Evolutionary conservation across 2,113 vertebrate species (phyloP).

Genomic region (Colossoma macropomum): DNA sequence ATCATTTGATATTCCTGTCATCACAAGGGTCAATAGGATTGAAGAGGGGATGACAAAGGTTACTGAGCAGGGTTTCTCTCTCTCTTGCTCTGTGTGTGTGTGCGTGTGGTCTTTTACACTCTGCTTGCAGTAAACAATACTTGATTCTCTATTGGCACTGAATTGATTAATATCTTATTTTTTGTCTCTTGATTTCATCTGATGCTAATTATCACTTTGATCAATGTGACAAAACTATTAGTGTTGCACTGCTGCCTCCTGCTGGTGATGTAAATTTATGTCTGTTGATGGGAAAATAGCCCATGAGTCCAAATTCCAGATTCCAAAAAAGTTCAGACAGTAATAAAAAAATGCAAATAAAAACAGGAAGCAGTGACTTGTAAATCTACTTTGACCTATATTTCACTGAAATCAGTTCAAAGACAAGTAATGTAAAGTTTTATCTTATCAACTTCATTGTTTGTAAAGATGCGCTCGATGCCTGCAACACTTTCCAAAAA

Average conservation of each 20-base stretch:
- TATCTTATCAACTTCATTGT: too few relatives aligned
- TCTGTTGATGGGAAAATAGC: not conserved
- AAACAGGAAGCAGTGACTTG: too few relatives aligned
- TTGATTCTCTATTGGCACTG: conserved; percentile 14
- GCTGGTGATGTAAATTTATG: conserved; percentile 6
- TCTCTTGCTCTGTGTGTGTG: not conserved
- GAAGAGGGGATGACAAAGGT: conserved; percentile 54
- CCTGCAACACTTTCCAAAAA: too few relatives aligned
- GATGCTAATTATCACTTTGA: not conserved
- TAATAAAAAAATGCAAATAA: too few relatives aligned
- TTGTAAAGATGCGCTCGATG: too few relatives aligned
- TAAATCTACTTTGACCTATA: too few relatives aligned
- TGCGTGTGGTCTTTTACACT: not conserved
- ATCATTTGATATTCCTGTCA: conserved; percentile 49
- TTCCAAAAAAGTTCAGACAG: too few relatives aligned
- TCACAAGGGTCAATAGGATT: conserved; percentile 52
- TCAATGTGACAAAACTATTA: not conserved
- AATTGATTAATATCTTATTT: conserved; percentile 29
- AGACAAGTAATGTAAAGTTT: too few relatives aligned
- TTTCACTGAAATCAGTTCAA: too few relatives aligned
- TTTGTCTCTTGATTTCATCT: not conserved
- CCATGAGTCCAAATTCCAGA: not conserved
- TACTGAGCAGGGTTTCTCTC: conserved; percentile 52
- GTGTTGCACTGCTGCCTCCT: conserved; percentile 48
- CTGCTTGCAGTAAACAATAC: not conserved